Evolutionary conservation across 2,797 vertebrate genomes (phyloP).

Genomic region (Pempheris klunzingeri): DNA sequence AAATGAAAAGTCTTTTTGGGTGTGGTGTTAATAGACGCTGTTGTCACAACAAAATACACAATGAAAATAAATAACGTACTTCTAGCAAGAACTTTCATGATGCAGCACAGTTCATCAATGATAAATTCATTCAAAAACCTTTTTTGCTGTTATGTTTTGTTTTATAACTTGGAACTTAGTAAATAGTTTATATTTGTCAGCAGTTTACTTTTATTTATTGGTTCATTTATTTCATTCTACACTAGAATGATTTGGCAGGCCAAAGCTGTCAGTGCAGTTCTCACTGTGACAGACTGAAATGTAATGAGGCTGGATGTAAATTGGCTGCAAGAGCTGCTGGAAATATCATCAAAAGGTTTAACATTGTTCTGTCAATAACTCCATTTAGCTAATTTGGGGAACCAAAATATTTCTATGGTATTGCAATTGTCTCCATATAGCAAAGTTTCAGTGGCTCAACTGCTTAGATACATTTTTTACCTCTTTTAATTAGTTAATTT

Average conservation of each 20-base stretch:
- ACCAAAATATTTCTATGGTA: background rate
- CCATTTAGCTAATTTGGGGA: background rate
- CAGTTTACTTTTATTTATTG: conserved; percentile 35
- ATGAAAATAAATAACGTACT: background rate
- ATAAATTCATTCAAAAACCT: background rate
- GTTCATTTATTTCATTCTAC: conserved; percentile 30
- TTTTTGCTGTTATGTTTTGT: background rate
- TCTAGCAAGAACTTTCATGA: background rate
- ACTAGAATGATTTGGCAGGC: conserved; percentile 15
- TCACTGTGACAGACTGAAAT: conserved; percentile 1
- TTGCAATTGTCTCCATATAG: background rate
- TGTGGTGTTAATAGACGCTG: background rate
- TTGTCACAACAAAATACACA: background rate
- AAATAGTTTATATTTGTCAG: conserved; percentile 6
- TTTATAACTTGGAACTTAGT: background rate
- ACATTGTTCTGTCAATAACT: background rate
- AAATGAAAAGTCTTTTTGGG: background rate
- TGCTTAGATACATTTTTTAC: background rate
- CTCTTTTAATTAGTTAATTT: background rate
- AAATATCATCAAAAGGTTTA: background rate
- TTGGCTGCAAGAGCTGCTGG: background rate
- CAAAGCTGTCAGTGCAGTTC: conserved; percentile 9
- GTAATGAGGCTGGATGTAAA: background rate
- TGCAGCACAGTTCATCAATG: background rate
- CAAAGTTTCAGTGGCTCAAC: background rate